Conservation (phyloP, 2,113 vertebrate species). For the Tragelaphus buxtoni region DNA sequence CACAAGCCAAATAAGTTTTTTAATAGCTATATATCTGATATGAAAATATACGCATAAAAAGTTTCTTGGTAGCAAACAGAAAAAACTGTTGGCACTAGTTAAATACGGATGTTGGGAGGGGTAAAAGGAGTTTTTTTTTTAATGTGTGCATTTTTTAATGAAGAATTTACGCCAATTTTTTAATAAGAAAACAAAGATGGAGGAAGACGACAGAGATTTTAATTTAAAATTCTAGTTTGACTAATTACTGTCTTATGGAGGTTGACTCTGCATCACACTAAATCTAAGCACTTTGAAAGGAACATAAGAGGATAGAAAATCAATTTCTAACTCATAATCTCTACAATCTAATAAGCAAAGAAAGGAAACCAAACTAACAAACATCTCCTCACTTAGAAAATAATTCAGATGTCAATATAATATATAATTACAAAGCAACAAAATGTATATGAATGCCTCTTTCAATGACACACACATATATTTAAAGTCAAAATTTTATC, state of each 20-base stretch:
- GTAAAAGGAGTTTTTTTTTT: not conserved
- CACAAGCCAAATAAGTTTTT: not conserved
- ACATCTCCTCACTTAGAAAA: not conserved
- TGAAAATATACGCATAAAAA: constrained; percentile 1
- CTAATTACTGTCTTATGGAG: not conserved
- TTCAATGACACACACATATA: not conserved
- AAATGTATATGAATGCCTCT: not conserved
- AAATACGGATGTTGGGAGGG: not conserved
- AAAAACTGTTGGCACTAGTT: not conserved
- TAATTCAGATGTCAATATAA: constrained; percentile 2
- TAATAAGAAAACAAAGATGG: not conserved
- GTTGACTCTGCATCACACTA: not conserved
- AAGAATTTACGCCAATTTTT: not conserved
- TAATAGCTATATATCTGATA: not conserved
- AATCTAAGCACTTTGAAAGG: not conserved
- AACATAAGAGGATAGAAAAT: not conserved
- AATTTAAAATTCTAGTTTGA: constrained; percentile 9
- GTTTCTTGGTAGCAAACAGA: not conserved
- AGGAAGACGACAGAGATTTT: not conserved
- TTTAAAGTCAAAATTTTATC: not conserved
- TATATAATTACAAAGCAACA: not conserved
- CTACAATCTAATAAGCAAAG: not conserved
- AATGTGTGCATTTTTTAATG: not conserved
- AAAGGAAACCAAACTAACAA: constrained; percentile 42
- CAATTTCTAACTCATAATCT: not conserved